These are phyloP conservation scores for Agrilus cyanescens DNA, from an alignment of 2,888 invertebrate species.

Conservation along the genomic window DNA sequence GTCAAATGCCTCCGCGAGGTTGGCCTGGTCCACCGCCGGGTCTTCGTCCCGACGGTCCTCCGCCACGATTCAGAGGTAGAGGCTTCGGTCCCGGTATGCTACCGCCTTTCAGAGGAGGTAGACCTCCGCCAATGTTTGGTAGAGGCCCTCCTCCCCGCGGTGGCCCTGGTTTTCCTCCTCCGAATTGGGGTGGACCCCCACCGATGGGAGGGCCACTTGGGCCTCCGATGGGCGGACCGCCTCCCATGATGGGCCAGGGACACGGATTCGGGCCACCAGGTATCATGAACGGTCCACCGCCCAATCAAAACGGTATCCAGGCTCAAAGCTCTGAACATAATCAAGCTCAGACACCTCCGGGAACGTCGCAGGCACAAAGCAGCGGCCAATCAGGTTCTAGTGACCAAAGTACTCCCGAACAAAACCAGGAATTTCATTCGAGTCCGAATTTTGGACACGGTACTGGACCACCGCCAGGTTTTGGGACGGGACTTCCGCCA, in stretches of 20 bases:
- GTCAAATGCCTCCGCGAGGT: constrained; percentile 20
- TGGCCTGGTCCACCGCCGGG: constrained; percentile 37
- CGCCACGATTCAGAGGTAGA: constrained; percentile 54
- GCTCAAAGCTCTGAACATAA: not conserved
- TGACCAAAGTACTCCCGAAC: no score
- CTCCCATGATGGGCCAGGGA: constrained; percentile 41
- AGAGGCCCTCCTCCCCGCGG: constrained; percentile 38
- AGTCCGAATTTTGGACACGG: no score
- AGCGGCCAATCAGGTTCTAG: no score
- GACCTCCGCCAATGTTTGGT: constrained; percentile 40
- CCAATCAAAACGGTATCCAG: not conserved
- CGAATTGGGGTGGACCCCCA: constrained; percentile 57
- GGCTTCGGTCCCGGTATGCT: constrained; percentile 48
- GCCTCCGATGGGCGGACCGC: constrained; percentile 33
- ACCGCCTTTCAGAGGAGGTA: constrained; percentile 30
- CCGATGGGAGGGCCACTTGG: constrained; percentile 38
- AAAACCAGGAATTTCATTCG: no score
- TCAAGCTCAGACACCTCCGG: no score
- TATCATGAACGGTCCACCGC: constrained; percentile 14
- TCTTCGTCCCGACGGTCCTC: constrained; percentile 42
- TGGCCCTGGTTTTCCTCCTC: constrained; percentile 40
- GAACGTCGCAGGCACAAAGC: no score
- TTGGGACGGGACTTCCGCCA: not conserved
- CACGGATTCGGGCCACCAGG: constrained; percentile 34
- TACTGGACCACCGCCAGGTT: not conserved